These are phyloP conservation scores for Exocentrus adspersus DNA, from an alignment of 2,888 invertebrate genomes.

Conservation along the genomic window DNA sequence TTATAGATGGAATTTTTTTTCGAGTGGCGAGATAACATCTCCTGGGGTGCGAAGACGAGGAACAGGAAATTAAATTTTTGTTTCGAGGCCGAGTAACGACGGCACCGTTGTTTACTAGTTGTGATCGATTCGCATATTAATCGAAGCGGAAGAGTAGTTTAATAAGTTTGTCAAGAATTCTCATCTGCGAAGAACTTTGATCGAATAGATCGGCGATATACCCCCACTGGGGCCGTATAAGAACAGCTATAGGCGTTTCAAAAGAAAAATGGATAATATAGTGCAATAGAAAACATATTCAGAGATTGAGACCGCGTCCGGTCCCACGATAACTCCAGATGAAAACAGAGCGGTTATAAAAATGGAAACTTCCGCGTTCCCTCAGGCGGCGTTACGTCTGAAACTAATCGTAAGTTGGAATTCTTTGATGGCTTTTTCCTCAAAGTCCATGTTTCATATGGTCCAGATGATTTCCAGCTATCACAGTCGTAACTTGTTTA, in stretches of 20 bases:
- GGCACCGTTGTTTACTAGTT: too few relatives aligned
- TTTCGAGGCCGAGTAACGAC: background rate
- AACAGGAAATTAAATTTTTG: constrained; percentile 1
- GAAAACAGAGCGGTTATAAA: constrained; percentile 34
- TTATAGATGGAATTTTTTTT: background rate
- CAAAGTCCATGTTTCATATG: constrained; percentile 31
- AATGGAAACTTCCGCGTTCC: constrained; percentile 37
- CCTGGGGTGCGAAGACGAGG: background rate
- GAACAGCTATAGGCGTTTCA: background rate
- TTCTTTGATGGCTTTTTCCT: constrained; percentile 40
- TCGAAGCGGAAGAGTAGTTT: too few relatives aligned
- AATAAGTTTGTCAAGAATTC: too few relatives aligned
- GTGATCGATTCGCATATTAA: too few relatives aligned
- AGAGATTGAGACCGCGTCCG: constrained; percentile 14
- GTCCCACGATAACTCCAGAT: constrained; percentile 15
- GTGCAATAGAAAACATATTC: constrained; percentile 27
- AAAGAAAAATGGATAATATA: constrained; percentile 7
- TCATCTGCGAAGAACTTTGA: too few relatives aligned
- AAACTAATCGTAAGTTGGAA: constrained; percentile 47
- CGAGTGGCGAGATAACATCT: background rate
- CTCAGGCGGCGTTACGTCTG: constrained; percentile 34
- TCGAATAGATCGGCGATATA: background rate
- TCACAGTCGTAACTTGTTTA: constrained; percentile 30
- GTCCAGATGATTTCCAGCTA: constrained; percentile 33
- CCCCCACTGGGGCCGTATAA: background rate